These are phyloP conservation scores for Tineola bisselliella DNA, from an alignment of 2,888 invertebrate species.

Conservation along the genomic window DNA sequence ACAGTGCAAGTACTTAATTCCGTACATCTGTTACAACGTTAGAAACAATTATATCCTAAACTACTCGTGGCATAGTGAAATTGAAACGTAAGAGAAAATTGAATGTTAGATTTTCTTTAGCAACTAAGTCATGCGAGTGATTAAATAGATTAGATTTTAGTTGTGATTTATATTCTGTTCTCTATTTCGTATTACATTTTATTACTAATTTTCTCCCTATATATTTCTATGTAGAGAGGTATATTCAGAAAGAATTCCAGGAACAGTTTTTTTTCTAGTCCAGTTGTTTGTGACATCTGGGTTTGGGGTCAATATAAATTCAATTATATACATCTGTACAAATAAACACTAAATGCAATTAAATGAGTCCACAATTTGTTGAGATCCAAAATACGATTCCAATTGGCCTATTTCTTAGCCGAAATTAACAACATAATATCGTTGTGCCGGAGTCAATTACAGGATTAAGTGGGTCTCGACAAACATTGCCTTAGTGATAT, in stretches of 20 bases:
- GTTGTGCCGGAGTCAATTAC: constrained; percentile 6
- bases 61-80: background rate
- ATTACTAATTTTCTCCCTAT: no score
- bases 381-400: background rate
- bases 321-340: no score
- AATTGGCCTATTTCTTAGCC: background rate
- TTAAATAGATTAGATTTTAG: background rate
- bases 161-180: background rate
- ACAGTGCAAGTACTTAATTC: no score
- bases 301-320: no score
- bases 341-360: background rate
- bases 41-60: no score
- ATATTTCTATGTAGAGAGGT: no score
- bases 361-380: background rate
- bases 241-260: no score
- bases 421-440: constrained; percentile 8
- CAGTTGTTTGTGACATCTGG: no score
- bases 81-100: background rate
- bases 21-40: no score
- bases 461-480: constrained; percentile 9
- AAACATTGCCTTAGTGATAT: background rate
- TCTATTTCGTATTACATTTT: no score
- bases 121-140: background rate
- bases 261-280: no score
- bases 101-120: background rate